These are phyloP conservation scores for Lasioglossum villosulum DNA, from an alignment of 2,888 invertebrate species.

Conservation along the genomic window DNA sequence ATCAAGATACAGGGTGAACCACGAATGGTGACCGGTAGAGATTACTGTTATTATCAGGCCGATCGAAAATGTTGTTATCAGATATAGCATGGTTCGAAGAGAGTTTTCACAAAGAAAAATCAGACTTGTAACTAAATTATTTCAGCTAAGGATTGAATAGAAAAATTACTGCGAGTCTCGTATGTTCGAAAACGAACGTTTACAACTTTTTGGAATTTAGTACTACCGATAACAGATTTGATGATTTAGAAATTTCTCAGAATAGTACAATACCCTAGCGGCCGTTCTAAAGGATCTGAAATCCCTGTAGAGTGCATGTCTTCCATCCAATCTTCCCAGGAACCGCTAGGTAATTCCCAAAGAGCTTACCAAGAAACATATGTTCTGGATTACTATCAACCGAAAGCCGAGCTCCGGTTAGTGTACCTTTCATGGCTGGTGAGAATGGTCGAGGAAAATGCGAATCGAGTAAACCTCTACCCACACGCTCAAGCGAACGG, in stretches of 20 bases:
- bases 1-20: no score
- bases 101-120: no score
- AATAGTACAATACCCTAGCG: not conserved
- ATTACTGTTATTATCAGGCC: no score
- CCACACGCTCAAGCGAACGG: not conserved
- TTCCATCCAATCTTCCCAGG: conserved; percentile 4
- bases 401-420: conserved; percentile 18
- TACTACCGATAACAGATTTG: not conserved
- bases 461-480: not conserved
- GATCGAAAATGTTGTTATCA: no score
- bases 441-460: not conserved
- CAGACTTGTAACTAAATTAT: no score
- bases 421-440: not conserved
- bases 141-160: no score
- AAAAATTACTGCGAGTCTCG: no score
- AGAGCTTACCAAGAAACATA: conserved; percentile 18
- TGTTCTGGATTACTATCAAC: conserved; percentile 9
- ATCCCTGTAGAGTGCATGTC: conserved; percentile 1
- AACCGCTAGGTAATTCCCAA: conserved; percentile 14
- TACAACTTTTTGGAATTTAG: not conserved
- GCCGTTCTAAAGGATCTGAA: not conserved
- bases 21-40: no score
- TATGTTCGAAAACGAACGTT: not conserved
- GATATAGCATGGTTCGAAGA: no score
- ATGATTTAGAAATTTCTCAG: not conserved